Conservation (phyloP, 2,888 invertebrate species). For the Parapristionchus giblindavisi region DNA sequence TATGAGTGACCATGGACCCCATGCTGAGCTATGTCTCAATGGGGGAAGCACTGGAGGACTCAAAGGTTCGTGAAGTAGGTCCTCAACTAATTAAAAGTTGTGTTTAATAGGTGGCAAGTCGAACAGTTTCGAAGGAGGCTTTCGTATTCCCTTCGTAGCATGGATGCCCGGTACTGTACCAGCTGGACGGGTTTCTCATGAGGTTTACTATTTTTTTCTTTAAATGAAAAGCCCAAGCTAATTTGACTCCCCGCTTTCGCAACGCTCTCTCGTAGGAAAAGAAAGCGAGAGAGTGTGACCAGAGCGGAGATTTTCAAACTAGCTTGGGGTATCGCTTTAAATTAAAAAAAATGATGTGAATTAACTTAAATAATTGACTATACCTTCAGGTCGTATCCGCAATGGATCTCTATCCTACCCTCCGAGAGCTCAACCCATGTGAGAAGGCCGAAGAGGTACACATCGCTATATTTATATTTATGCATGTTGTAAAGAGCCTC, state of each 20-base stretch:
- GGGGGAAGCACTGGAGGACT: slow-evolving; percentile 70
- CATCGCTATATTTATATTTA: too few relatives aligned
- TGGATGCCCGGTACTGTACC: slow-evolving; percentile 74
- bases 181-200: slow-evolving; percentile 58
- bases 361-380: not conserved
- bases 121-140: slow-evolving; percentile 75
- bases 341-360: too few relatives aligned
- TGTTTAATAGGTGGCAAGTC: slow-evolving; percentile 75
- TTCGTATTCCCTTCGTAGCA: slow-evolving; percentile 74
- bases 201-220: slow-evolving; percentile 8
- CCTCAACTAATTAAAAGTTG: too few relatives aligned
- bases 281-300: too few relatives aligned
- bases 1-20: slow-evolving; percentile 74
- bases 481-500: too few relatives aligned
- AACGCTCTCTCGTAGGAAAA: too few relatives aligned
- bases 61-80: too few relatives aligned
- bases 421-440: slow-evolving; percentile 40
- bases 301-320: too few relatives aligned
- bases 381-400: slow-evolving; percentile 54
- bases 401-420: slow-evolving; percentile 67
- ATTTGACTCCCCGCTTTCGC: too few relatives aligned
- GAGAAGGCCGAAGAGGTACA: slow-evolving; percentile 8
- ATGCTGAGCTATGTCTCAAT: slow-evolving; percentile 70
- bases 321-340: too few relatives aligned
- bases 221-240: too few relatives aligned